Evolutionary conservation across 2,113 vertebrate genomes (phyloP).

Genomic region (Myxocyprinus asiaticus): DNA sequence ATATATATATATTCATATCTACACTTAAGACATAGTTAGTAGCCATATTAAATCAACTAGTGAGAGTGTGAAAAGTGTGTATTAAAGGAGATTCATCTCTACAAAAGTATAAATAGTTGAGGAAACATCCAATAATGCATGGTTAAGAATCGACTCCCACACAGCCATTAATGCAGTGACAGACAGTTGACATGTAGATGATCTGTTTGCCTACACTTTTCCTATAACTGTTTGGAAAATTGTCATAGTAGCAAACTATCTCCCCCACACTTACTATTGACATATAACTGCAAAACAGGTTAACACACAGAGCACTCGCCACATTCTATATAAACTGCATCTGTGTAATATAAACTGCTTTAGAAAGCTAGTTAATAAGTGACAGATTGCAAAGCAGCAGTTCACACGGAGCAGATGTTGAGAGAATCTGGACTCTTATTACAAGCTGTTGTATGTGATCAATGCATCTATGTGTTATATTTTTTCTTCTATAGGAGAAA

Average conservation of each 20-base stretch:
- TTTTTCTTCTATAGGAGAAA: too few species aligned
- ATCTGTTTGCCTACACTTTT: conserved; percentile 17
- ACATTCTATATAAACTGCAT: neutral
- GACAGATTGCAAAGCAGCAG: neutral
- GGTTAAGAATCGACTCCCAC: conserved; percentile 23
- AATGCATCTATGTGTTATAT: neutral
- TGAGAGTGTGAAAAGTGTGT: too few species aligned
- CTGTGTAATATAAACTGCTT: neutral
- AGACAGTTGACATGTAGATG: conserved; percentile 1
- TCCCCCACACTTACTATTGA: neutral
- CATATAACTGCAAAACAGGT: neutral
- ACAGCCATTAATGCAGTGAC: conserved; percentile 4
- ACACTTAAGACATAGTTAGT: too few species aligned
- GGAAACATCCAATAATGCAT: too few species aligned
- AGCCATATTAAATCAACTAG: too few species aligned
- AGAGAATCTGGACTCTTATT: neutral
- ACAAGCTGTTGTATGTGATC: conserved; percentile 10
- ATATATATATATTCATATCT: too few species aligned
- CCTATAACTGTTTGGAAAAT: neutral
- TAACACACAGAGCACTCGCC: neutral
- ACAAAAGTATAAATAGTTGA: too few species aligned
- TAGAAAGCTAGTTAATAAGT: neutral
- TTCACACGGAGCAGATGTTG: neutral
- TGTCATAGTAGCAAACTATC: neutral
- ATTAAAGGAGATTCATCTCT: too few species aligned